These are phyloP conservation scores for Xenus cinereus DNA, from an alignment of 2,113 vertebrate genomes.

Conservation along the genomic window DNA sequence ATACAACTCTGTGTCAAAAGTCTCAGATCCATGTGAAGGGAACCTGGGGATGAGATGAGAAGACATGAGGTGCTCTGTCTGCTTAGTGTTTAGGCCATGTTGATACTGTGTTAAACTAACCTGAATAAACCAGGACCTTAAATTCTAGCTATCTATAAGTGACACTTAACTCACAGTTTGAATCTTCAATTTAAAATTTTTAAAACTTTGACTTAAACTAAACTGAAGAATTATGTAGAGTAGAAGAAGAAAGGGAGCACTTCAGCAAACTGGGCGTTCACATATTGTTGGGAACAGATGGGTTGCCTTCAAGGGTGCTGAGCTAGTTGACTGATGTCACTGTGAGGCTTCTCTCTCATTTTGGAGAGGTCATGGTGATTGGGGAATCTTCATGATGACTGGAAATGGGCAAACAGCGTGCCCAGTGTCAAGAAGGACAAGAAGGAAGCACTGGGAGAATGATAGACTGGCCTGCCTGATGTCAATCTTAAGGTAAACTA, in stretches of 20 bases:
- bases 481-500: not conserved
- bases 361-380: not conserved
- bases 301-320: rapidly evolving
- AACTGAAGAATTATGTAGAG: not conserved
- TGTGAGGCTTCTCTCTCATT: not conserved
- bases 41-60: not conserved
- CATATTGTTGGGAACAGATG: not conserved
- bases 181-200: not conserved
- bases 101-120: not conserved
- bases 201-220: not conserved
- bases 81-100: not conserved
- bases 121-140: not conserved
- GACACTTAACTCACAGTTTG: not conserved
- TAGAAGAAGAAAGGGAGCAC: not conserved
- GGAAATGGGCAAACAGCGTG: not conserved
- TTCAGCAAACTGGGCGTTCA: not conserved
- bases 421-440: not conserved
- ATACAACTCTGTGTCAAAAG: not conserved
- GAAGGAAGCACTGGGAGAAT: not conserved
- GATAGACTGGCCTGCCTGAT: not conserved
- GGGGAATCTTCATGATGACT: not conserved
- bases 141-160: not conserved
- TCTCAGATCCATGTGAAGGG: not conserved
- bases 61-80: rapidly evolving
- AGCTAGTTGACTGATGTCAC: not conserved